These are phyloP conservation scores for Equus quagga DNA, from an alignment of 2,113 vertebrate genomes.

Conservation along the genomic window DNA sequence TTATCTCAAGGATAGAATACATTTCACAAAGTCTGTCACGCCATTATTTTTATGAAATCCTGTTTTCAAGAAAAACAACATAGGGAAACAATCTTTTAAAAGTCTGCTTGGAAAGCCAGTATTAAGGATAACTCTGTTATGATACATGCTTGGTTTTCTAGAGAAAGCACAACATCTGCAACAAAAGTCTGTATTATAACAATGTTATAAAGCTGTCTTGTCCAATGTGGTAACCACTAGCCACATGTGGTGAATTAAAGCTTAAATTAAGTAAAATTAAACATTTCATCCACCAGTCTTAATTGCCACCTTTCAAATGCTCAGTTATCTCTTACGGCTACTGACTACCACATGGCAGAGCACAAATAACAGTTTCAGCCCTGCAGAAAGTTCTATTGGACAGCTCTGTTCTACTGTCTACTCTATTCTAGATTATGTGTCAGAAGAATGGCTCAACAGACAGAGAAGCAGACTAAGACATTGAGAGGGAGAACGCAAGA, in stretches of 20 bases:
- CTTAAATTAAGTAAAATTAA: background rate
- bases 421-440: background rate
- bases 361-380: background rate
- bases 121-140: background rate
- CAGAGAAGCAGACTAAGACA: background rate
- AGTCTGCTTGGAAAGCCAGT: background rate
- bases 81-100: background rate
- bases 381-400: background rate
- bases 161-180: background rate
- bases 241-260: background rate
- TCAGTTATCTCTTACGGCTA: background rate
- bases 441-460: background rate
- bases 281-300: background rate
- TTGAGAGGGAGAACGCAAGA: background rate
- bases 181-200: background rate
- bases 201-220: background rate
- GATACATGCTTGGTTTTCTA: background rate
- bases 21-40: background rate
- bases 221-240: too few species aligned
- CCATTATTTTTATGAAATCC: constrained; percentile 14
- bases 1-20: background rate
- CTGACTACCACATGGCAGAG: background rate
- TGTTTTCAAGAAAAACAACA: background rate
- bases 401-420: background rate
- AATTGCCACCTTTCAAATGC: background rate